phyloP scores from a whole-genome alignment of 2,113 vertebrate genomes.

The Thalassoma bifasciatum region DNA sequence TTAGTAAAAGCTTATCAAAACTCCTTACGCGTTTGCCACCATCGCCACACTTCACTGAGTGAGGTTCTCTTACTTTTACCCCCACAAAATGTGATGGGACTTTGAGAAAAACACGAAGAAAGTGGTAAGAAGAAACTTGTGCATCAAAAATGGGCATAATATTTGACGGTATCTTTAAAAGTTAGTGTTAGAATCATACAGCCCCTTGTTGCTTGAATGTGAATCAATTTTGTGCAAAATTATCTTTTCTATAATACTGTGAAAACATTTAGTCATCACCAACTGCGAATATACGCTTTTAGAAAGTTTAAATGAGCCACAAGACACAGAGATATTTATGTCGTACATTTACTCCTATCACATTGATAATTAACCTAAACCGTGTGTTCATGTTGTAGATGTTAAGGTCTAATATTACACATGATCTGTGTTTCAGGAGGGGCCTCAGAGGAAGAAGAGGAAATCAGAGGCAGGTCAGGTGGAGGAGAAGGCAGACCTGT shows the following conservation, averaged over 20 bases:
- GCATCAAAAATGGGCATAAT: no score
- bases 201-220: no score
- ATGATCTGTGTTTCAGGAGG: slow-evolving; percentile 84
- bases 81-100: neutral
- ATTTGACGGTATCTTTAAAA: no score
- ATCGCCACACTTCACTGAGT: slow-evolving; percentile 29
- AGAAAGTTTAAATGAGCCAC: no score
- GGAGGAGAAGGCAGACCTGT: slow-evolving; percentile 88
- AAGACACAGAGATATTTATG: no score
- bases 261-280: neutral
- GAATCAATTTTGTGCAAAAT: no score
- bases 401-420: no score
- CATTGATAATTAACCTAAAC: no score
- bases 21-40: slow-evolving; percentile 41
- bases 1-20: slow-evolving; percentile 36
- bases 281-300: neutral
- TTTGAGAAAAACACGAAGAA: neutral
- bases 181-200: fast-evolving
- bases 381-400: no score
- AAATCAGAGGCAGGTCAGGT: slow-evolving; percentile 89
- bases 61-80: slow-evolving; percentile 11
- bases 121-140: neutral
- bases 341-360: no score
- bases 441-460: slow-evolving; percentile 95
- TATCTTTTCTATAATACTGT: no score